phyloP scores from a whole-genome alignment of 2,888 invertebrate genomes.

The Drosophila anomalipes region DNA sequence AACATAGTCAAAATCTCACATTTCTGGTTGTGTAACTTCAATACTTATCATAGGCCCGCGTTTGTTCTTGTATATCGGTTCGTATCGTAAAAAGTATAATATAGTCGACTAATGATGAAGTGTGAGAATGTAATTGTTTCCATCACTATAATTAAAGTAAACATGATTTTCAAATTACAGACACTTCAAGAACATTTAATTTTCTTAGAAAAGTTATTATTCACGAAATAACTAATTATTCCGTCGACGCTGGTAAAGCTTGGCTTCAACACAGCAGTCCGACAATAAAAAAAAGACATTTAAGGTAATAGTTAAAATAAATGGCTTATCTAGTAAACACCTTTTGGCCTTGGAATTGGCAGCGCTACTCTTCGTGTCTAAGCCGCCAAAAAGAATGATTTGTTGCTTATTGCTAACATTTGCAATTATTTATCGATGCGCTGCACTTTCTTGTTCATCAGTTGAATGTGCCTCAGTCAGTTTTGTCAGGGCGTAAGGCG shows the following conservation, averaged over 20 bases:
- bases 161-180: background rate
- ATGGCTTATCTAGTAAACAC: background rate
- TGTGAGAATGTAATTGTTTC: background rate
- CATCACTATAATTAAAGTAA: background rate
- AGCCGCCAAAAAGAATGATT: background rate
- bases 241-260: background rate
- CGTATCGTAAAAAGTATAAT: background rate
- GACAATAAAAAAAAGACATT: background rate
- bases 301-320: background rate
- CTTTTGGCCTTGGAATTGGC: background rate
- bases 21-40: background rate
- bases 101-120: background rate
- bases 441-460: conserved; percentile 3
- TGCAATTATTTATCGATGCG: background rate
- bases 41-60: background rate
- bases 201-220: conserved; percentile 1
- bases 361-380: background rate
- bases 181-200: background rate
- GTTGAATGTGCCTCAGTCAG: background rate
- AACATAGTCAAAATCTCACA: background rate
- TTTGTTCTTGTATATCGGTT: background rate
- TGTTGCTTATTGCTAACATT: background rate
- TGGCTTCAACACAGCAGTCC: background rate
- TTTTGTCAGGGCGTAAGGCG: background rate
- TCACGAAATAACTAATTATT: background rate